Base-by-base conservation (phyloP, 2,888 invertebrate genomes). In the Itoplectis maculator region DNA sequence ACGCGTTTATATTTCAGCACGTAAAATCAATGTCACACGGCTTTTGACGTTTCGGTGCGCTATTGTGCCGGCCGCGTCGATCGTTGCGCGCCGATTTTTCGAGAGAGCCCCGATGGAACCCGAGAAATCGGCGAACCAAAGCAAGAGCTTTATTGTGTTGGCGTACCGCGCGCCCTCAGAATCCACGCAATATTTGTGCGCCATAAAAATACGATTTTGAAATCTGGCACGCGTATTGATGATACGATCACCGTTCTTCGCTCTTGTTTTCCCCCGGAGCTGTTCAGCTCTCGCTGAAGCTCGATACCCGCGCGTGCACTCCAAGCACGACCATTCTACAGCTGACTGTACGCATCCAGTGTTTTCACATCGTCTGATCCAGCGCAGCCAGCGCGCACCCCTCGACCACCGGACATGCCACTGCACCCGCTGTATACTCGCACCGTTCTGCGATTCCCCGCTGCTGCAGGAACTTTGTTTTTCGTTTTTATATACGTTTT, bases 1-100 rank as follows among this genome's bases (percentile, higher is more conserved):
- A 65, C 56, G 73, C 85, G 87, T 87, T 87, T 86, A 86, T 86
- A 85, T 85, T 86, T 84, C 65, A 81, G 79, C 82, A 77, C 81
- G 81, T 84, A 87, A 87, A 88, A 88, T 89, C 87, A 87, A 88
- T 87, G 87, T 86, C 78, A 80, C 79, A 49, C 77, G 73, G 78
- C 47, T 29, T 81, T 84, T 74, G 80, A 73, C 79, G 79, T 68
- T 72, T 79, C 49, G 68, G 69, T 70, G 61, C 66, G 68, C 69
- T 56, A 70, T 83, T 80, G 73, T 73, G 78, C 72, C 49, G 2
- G 29, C 45, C 59, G 23, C 79, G 72, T 61, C 37, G 40, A 20
- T 29, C 37, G 37, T 20, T 65, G 23, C 59, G 37, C n/a, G 23
- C 20, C 23, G 45, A 54, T 45, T 68, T 63, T 63, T 68, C 63